A percentile compares a stretch with the other conserved stretches of the same genome.
Evolutionary conservation across 1,140 invertebrate species (phyloP).

Genomic region (Temnothorax longispinosus): DNA sequence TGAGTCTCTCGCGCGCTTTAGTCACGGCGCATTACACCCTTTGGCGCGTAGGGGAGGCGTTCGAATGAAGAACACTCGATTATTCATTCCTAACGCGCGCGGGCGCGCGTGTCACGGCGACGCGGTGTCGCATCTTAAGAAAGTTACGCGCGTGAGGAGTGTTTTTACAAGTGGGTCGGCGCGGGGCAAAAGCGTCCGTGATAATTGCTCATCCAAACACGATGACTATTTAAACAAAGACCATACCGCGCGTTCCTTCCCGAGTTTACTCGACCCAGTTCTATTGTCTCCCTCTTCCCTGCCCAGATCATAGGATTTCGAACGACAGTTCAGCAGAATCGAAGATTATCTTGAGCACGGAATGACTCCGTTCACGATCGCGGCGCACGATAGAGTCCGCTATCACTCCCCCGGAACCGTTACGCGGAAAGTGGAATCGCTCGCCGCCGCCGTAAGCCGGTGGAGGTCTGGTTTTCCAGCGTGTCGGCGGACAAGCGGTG

Average conservation of each 20-base stretch:
- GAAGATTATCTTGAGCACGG: slow-evolving; percentile 22
- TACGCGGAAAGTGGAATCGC: slow-evolving; percentile 12
- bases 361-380: slow-evolving; percentile 17
- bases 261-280: slow-evolving; percentile 26
- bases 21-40: slow-evolving; percentile 56
- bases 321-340: slow-evolving; percentile 23
- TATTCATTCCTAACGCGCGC: slow-evolving; percentile 33
- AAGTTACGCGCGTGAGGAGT: background rate
- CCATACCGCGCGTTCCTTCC: background rate
- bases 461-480: background rate
- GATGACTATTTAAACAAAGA: slow-evolving; percentile 22
- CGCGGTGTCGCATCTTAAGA: slow-evolving; percentile 23
- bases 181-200: background rate
- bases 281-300: background rate
- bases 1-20: slow-evolving; percentile 36
- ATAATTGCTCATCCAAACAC: slow-evolving; percentile 41
- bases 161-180: slow-evolving; percentile 40
- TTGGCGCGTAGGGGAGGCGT: slow-evolving; percentile 41
- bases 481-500: background rate
- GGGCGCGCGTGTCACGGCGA: background rate
- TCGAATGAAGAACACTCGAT: slow-evolving; percentile 46
- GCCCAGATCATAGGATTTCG: background rate
- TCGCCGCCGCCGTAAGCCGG: background rate
- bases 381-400: slow-evolving; percentile 1
- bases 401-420: background rate